These are phyloP conservation scores for Archips crataeganus DNA, from an alignment of 2,888 invertebrate species.

Conservation along the genomic window DNA sequence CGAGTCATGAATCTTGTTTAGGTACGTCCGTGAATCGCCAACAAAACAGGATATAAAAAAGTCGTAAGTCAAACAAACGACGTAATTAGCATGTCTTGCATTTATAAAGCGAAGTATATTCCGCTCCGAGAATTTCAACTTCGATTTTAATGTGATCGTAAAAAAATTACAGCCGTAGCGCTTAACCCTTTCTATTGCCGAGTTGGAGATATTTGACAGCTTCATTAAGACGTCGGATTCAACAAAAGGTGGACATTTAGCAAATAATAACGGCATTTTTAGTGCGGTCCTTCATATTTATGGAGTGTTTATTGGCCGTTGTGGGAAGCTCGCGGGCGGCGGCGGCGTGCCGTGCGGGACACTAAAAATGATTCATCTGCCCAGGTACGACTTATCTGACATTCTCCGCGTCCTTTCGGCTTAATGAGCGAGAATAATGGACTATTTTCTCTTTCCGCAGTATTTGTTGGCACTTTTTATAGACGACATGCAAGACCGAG, in stretches of 20 bases:
- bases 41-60: constrained; percentile 45
- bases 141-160: constrained; percentile 50
- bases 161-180: constrained; percentile 45
- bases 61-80: constrained; percentile 57
- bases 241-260: constrained; percentile 80
- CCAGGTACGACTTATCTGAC: constrained; percentile 60
- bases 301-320: constrained; percentile 84
- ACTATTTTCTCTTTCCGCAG: constrained; percentile 49
- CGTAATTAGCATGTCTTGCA: constrained; percentile 63
- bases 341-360: constrained; percentile 64
- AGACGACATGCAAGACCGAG: constrained; percentile 10
- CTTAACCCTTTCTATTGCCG: constrained; percentile 60
- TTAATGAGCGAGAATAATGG: constrained; percentile 71
- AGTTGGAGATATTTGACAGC: constrained; percentile 70
- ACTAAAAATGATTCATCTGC: constrained; percentile 79
- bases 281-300: constrained; percentile 81
- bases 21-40: constrained; percentile 20
- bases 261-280: constrained; percentile 80
- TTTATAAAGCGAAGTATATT: constrained; percentile 54
- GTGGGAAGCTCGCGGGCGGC: constrained; percentile 65
- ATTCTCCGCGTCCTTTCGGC: constrained; percentile 67
- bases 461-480: constrained; percentile 39
- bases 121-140: constrained; percentile 41
- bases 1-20: constrained; percentile 39
- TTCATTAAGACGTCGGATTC: constrained; percentile 65